A percentile compares a stretch with the other conserved stretches of the same genome.
These are phyloP conservation scores for Cinclus cinclus DNA, from an alignment of 2,113 vertebrate genomes.

Conservation along the genomic window DNA sequence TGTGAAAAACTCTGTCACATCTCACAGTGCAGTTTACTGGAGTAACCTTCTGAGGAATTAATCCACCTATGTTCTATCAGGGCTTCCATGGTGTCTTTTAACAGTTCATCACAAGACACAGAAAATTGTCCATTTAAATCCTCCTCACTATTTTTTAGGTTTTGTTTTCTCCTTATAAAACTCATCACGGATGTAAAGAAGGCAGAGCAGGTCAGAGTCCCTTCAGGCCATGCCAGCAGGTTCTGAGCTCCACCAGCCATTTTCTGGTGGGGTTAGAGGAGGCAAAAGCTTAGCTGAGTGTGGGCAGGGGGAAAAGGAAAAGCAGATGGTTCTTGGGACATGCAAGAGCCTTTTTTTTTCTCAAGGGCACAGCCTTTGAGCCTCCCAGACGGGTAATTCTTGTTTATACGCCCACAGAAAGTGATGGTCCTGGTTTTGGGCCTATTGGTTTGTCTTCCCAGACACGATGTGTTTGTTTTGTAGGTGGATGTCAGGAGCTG, in stretches of 20 bases:
- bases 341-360: background rate
- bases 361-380: conserved; percentile 26
- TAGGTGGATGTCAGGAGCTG: conserved; percentile 4
- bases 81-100: background rate
- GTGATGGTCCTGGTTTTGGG: background rate
- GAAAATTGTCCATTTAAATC: background rate
- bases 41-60: conserved; percentile 26
- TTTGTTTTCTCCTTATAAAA: background rate
- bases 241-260: background rate
- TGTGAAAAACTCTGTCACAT: background rate
- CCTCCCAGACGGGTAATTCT: conserved; percentile 43
- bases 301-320: background rate
- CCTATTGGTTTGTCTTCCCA: background rate
- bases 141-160: background rate
- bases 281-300: background rate
- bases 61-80: conserved; percentile 5
- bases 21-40: background rate
- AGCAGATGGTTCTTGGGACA: conserved; percentile 12
- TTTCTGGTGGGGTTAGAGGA: background rate
- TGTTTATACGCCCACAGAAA: conserved; percentile 14
- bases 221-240: background rate
- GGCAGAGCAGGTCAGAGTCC: background rate
- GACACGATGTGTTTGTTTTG: background rate
- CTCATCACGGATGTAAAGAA: accelerated
- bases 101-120: background rate